These are phyloP conservation scores for Tupiocoris notatus DNA, from an alignment of 2,888 invertebrate genomes.

Conservation along the genomic window DNA sequence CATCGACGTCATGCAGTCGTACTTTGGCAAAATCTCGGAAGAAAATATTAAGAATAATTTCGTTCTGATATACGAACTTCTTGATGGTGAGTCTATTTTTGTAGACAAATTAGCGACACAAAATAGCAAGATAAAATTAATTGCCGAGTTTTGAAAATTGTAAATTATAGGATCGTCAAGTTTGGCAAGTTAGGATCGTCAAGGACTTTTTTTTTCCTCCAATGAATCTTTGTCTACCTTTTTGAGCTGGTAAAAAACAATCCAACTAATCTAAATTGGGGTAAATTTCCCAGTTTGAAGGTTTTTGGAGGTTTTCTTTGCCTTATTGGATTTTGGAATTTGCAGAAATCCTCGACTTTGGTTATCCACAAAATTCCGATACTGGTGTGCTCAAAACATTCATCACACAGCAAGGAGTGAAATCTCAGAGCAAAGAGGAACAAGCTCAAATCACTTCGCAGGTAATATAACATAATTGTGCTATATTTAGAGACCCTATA, in stretches of 20 bases:
- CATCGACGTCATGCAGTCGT: slow-evolving; percentile 98
- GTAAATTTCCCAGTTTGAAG: no score
- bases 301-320: no score
- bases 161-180: no score
- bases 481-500: no score
- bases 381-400: slow-evolving; percentile 98
- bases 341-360: slow-evolving; percentile 96
- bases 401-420: slow-evolving; percentile 98
- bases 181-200: no score
- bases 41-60: slow-evolving; percentile 99
- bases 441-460: slow-evolving; percentile 99
- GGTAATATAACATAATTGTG: no score
- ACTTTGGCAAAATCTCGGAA: slow-evolving; percentile 99
- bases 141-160: no score
- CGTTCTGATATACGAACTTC: slow-evolving; percentile 96
- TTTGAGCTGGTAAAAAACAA: no score
- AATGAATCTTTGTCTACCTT: not conserved
- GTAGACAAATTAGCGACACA: no score
- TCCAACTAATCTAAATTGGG: no score
- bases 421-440: slow-evolving; percentile 98
- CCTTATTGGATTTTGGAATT: slow-evolving; percentile 33
- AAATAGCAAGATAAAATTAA: no score
- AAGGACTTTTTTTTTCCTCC: no score
- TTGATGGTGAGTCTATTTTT: slow-evolving; percentile 75
- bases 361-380: slow-evolving; percentile 99